Evolutionary conservation across 1,140 invertebrate species (phyloP).

Genomic region (Babylonia areolata): DNA sequence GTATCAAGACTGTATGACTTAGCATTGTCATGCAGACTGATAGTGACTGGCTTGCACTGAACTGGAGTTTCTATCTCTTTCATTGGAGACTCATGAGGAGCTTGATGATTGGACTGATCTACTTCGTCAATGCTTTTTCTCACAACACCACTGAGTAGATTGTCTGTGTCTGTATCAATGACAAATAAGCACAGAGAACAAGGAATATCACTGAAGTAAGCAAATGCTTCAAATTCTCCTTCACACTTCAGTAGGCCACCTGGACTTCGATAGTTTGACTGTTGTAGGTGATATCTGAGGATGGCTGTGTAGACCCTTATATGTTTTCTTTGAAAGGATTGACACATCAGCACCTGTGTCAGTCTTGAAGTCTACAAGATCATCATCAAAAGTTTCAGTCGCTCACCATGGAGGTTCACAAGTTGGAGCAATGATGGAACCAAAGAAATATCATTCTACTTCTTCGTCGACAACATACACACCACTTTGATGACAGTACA

Average conservation of each 20-base stretch:
- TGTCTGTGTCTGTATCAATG: neutral
- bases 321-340: neutral
- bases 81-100: neutral
- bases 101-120: neutral
- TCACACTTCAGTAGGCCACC: neutral
- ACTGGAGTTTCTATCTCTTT: neutral
- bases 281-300: neutral
- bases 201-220: neutral
- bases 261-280: neutral
- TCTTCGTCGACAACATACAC: neutral
- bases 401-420: neutral
- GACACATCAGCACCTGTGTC: conserved; percentile 42
- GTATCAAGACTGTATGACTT: neutral
- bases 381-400: neutral
- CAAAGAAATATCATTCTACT: neutral
- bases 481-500: neutral
- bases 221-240: neutral
- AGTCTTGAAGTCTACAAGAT: conserved; percentile 29
- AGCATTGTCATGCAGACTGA: neutral
- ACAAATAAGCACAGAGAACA: neutral
- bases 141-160: neutral
- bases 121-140: neutral
- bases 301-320: neutral
- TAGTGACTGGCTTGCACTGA: neutral
- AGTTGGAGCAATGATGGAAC: neutral